Evolutionary conservation across 2,113 vertebrate genomes (phyloP).

Genomic region (Rhinoptilus africanus): DNA sequence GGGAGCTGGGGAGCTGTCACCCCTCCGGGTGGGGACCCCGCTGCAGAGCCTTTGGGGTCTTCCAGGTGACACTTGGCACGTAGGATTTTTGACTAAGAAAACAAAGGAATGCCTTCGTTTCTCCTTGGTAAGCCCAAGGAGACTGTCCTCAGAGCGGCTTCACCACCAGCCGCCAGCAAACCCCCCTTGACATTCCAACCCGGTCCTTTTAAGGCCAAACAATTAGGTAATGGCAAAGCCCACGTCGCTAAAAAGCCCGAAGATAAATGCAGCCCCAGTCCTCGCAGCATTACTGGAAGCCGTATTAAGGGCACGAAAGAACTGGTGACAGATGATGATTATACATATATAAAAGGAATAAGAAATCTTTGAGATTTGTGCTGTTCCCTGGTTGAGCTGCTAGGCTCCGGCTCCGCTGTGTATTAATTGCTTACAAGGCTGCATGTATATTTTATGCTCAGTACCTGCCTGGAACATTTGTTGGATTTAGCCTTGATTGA

Average conservation of each 20-base stretch:
- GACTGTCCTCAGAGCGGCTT: neutral
- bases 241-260: rapidly evolving
- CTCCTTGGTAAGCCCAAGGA: neutral
- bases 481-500: conserved; percentile 65
- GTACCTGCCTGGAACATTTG: conserved; percentile 67
- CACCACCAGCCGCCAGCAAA: neutral
- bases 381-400: neutral
- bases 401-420: neutral
- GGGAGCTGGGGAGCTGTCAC: neutral
- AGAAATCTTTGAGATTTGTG: conserved; percentile 50
- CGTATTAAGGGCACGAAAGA: neutral
- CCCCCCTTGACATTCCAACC: neutral
- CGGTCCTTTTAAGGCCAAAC: neutral
- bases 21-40: neutral
- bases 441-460: conserved; percentile 58
- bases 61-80: rapidly evolving
- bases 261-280: conserved; percentile 14
- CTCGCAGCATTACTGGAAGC: conserved; percentile 2
- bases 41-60: neutral
- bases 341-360: conserved; percentile 2
- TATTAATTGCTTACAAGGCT: conserved; percentile 66
- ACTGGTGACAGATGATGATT: conserved; percentile 44
- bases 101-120: rapidly evolving
- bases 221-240: conserved; percentile 3
- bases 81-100: neutral